Evolutionary conservation across 1,140 invertebrate genomes (phyloP).

Genomic region (Solen grandis): DNA sequence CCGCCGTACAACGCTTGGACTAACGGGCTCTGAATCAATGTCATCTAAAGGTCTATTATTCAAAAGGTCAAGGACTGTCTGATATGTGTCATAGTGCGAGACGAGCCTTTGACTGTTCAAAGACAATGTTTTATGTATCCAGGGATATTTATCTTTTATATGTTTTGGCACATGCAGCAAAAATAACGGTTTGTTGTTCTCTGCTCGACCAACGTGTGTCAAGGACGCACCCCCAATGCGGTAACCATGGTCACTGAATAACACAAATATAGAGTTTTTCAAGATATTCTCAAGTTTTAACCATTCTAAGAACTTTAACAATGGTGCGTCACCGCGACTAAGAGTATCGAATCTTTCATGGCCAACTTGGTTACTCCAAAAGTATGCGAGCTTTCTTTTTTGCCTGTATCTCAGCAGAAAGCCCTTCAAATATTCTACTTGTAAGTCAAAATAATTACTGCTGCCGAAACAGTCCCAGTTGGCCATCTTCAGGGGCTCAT

Average conservation of each 20-base stretch:
- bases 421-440: constrained; percentile 34
- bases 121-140: not conserved
- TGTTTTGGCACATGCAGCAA: constrained; percentile 44
- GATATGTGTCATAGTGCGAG: constrained; percentile 48
- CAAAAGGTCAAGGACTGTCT: constrained; percentile 49
- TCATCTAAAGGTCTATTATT: not conserved
- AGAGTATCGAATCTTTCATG: constrained; percentile 24
- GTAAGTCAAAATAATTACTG: constrained; percentile 16
- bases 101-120: constrained; percentile 29
- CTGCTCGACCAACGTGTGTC: constrained; percentile 50
- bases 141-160: constrained; percentile 23
- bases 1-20: not conserved
- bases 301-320: constrained; percentile 61
- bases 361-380: constrained; percentile 43
- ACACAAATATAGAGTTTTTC: constrained; percentile 50
- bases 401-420: constrained; percentile 29
- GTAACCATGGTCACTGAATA: constrained; percentile 56
- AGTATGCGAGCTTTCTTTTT: constrained; percentile 22
- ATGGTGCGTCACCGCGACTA: constrained; percentile 53
- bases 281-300: constrained; percentile 29
- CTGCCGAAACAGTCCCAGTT: constrained; percentile 30
- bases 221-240: constrained; percentile 30
- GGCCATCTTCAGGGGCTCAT: not conserved
- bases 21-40: not conserved
- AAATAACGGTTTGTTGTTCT: constrained; percentile 49